Evolutionary conservation across 2,113 vertebrate species (phyloP), one percentile per base, ranked within the genome.

Genomic region (Australoheros scitulus): DNA sequence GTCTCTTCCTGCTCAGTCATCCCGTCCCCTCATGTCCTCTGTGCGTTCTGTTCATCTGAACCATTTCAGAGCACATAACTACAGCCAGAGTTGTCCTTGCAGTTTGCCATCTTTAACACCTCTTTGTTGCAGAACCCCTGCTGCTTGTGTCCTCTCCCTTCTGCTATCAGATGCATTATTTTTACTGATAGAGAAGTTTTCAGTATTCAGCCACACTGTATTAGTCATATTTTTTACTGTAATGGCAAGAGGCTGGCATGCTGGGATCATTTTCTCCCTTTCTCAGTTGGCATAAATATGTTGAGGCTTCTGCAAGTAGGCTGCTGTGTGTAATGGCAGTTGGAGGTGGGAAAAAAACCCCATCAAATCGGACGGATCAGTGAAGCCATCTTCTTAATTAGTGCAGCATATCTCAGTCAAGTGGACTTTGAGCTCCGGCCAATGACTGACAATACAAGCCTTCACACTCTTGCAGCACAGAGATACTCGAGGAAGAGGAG

Each of bases 171-270:
- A 82, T 15, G 6, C 64, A 86, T 76, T 63, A 84, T 84, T 55
- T 72, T 55, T 87, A 79, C 83, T 89, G 84, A 68, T 87, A 80
- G 80, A 83, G 77, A 82, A 84, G 58, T 89, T 83, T 86, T 90
- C 89, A 92, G 91, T 90, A 91, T 95, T 93, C 94, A 94, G 93
- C 92, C 88, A 95, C 79, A 81, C 64, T 43, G 14, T 91, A 81
- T 91, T 77, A 79, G 61, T 87, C 80, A 88, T 80, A 63, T 83
- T 84, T 87, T 86, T 91, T 93, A 93, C 92, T 93, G 90, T 94
- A 92, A 91, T 75, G 61, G 70, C 41, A 84, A 91, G 52, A 92
- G 89, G 86, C 65, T 89, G 88, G 82, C 86, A 89, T 91, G 87
- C 65, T 91, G 88, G 83, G 87, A 89, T 87, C 32, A 34, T 84